Evolutionary conservation across 1,140 invertebrate species (phyloP), one percentile per base, ranked within the genome.

Genomic region (Odontomachus brunneus): DNA sequence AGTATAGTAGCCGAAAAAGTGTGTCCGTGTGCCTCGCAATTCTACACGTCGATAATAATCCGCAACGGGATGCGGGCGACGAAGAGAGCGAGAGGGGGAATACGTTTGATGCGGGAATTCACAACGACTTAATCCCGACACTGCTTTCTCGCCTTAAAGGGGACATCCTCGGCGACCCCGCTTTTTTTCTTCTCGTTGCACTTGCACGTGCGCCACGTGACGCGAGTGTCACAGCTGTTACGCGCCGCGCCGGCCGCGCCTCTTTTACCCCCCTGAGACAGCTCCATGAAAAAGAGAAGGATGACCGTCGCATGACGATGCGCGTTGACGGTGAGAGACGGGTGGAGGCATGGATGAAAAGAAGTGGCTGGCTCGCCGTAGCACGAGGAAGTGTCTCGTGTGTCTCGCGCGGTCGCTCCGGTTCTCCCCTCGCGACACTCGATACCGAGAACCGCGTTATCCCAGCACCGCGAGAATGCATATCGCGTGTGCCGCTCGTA

Each of bases 351-450:
- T 26, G 17, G 86, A 84, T 84, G 84, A 84, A 86, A 88, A 86
- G 85, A 88, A 88, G 86, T 87, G 88, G 87, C 80, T 87, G 88
- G 88, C 80, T 87, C 81, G 78, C 59, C 78, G 84, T 73, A 49
- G 76, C 73, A 88, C 63, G 80, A 88, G 80, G 86, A 88, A 93
- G 91, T 93, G 90, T 93, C 92, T 93, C 93, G 89, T 91, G 88
- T 93, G 90, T 92, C 93, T 84, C 90, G n/a, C n/a, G n/a, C n/a
- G 91, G 90, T 91, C 88, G 75, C 82, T 88, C 85, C 89, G 84
- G 75, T 88, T 85, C 84, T 85, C 65, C 87, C 80, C 33, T 29
- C 84, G 84, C 86, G 93, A 92, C 88, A 92, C 89, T 89, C 89
- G 92, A 93, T 91, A 93, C 90, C 91, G 73, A 85, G 38, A 44